Conservation (phyloP, 2,797 vertebrate genomes). For the Pteropus rufus region DNA sequence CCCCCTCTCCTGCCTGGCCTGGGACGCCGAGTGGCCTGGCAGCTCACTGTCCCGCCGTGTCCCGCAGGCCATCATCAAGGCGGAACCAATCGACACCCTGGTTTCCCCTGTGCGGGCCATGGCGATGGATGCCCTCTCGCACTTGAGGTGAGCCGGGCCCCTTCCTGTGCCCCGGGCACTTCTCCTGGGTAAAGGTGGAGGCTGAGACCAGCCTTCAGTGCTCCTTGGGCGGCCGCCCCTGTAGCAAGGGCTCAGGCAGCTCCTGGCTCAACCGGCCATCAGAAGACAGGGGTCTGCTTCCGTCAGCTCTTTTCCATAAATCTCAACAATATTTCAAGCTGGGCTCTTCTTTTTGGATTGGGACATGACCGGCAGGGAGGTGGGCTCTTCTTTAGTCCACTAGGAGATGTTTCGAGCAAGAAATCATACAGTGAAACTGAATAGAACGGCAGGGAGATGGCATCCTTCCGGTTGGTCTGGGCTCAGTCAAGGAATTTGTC, state of each 20-base stretch:
- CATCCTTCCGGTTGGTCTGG: not conserved
- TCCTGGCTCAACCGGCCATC: not conserved
- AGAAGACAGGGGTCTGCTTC: not conserved
- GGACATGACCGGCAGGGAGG: not conserved
- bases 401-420: not conserved
- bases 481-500: not conserved
- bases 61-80: constrained; percentile 54
- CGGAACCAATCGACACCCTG: not conserved
- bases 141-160: constrained; percentile 56
- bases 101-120: constrained; percentile 37
- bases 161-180: rapidly evolving
- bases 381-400: not conserved
- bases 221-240: not conserved
- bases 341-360: not conserved
- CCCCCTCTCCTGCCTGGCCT: rapidly evolving
- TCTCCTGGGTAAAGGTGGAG: not conserved
- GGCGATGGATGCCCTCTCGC: constrained; percentile 39
- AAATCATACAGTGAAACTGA: not conserved
- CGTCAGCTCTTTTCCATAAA: not conserved
- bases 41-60: not conserved
- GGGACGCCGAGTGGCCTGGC: not conserved
- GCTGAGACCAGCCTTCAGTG: not conserved
- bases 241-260: too few species aligned
- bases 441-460: not conserved
- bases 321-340: not conserved